Conservation (phyloP, 2,888 invertebrate genomes). For the Pollenia angustigena region DNA sequence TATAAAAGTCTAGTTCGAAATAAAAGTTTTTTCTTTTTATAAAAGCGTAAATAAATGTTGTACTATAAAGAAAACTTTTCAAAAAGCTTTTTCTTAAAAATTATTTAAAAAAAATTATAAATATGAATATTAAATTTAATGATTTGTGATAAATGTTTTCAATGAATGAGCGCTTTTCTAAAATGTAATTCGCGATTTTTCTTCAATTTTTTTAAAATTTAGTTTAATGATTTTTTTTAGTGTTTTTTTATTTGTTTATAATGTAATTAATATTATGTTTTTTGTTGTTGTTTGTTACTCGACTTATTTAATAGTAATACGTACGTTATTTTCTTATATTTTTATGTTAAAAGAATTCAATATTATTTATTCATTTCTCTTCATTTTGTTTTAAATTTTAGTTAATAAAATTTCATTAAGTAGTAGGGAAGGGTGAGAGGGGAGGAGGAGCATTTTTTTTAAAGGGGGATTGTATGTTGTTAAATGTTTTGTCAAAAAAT, state of each 20-base stretch:
- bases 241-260: constrained; percentile 19
- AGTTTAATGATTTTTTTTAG: constrained; percentile 33
- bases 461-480: neutral
- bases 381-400: constrained; percentile 30
- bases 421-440: constrained; percentile 5
- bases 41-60: no score
- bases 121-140: neutral
- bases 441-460: neutral
- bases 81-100: no score
- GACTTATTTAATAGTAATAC: constrained; percentile 72
- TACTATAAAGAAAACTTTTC: no score
- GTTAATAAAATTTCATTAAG: constrained; percentile 53
- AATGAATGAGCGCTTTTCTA: neutral
- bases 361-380: constrained; percentile 48
- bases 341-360: constrained; percentile 68
- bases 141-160: neutral
- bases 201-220: neutral
- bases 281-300: constrained; percentile 47
- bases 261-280: constrained; percentile 57
- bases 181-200: neutral
- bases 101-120: neutral
- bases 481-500: constrained; percentile 18
- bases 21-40: no score
- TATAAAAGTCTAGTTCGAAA: no score
- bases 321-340: constrained; percentile 52